These are phyloP conservation scores for Limosa lapponica DNA, from an alignment of 2,797 vertebrate genomes.

Conservation along the genomic window DNA sequence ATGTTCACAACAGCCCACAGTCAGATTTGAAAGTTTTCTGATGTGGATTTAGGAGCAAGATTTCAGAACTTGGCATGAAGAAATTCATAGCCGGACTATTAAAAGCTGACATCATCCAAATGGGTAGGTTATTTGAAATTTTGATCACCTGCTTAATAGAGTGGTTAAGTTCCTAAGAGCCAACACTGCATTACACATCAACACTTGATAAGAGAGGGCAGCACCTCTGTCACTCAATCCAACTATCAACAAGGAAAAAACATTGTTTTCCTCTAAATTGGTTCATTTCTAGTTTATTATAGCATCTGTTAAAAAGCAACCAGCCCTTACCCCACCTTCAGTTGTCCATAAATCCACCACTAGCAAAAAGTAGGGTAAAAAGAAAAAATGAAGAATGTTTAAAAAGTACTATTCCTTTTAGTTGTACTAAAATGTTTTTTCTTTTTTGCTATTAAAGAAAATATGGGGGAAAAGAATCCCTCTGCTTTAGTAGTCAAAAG, in stretches of 20 bases:
- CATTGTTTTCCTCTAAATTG: not conserved
- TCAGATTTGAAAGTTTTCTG: not conserved
- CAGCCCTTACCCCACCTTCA: not conserved
- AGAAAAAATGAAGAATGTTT: not conserved
- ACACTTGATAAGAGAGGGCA: not conserved
- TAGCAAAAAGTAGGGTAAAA: not conserved
- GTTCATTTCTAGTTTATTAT: not conserved
- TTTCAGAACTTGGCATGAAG: not conserved
- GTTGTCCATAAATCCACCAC: not conserved
- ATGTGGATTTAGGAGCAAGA: not conserved
- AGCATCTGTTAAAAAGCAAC: not conserved
- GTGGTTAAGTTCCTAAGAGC: not conserved
- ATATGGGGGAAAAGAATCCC: rapidly evolving
- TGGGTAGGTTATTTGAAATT: not conserved
- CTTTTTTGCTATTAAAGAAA: not conserved
- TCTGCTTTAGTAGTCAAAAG: not conserved
- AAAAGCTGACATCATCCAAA: not conserved
- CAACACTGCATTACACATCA: not conserved
- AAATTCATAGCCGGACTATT: not conserved
- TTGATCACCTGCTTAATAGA: not conserved
- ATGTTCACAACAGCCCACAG: not conserved
- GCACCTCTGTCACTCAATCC: not conserved
- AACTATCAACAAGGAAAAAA: not conserved
- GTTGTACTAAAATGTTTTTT: not conserved
- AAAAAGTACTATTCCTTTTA: not conserved